Evolutionary conservation across 2,113 vertebrate species (phyloP).

Genomic region (Entomyzon cyanotis): DNA sequence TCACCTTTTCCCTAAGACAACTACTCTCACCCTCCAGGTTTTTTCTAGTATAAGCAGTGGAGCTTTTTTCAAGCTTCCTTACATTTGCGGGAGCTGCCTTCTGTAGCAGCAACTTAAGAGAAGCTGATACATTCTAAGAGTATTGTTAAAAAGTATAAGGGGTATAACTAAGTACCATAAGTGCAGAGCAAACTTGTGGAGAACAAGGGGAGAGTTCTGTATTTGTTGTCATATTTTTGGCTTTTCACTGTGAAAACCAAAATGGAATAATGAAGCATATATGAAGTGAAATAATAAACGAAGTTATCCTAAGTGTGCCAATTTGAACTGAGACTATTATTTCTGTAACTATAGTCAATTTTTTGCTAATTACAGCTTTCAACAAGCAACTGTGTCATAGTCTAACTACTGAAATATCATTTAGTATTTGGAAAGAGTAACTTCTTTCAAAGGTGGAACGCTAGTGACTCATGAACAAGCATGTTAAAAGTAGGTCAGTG

Average conservation of each 20-base stretch:
- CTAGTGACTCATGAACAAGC: not conserved
- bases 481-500: not conserved
- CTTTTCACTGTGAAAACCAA: not conserved
- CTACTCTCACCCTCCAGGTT: not conserved
- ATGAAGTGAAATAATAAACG: not conserved
- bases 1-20: not conserved
- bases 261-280: not conserved
- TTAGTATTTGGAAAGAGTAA: not conserved
- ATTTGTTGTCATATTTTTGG: not conserved
- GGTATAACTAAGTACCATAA: not conserved
- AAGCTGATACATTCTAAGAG: not conserved
- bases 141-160: not conserved
- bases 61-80: not conserved
- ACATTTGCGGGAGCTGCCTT: not conserved
- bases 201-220: not conserved
- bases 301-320: not conserved
- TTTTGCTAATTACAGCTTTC: slow-evolving; percentile 13
- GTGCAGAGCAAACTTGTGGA: not conserved
- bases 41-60: not conserved
- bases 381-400: not conserved
- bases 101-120: not conserved
- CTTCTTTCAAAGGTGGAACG: not conserved
- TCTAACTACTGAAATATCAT: not conserved
- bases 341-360: not conserved
- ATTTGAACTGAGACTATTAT: not conserved